Conservation (phyloP, 2,113 vertebrate species). For the Tiliqua scincoides region DNA sequence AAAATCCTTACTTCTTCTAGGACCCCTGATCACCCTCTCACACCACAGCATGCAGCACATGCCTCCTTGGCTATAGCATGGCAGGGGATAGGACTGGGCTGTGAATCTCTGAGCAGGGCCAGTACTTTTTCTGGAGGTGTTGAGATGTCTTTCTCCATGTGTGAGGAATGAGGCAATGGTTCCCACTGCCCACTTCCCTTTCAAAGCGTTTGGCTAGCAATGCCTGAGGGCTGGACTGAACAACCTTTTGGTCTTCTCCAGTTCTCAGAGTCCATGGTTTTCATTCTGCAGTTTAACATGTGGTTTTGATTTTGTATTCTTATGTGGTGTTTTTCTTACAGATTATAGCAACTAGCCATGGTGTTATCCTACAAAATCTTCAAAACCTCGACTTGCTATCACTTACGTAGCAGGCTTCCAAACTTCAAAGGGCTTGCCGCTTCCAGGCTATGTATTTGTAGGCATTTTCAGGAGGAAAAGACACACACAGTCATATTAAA, state of each 20-base stretch:
- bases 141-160: too few relatives aligned
- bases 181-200: too few relatives aligned
- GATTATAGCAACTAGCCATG: background rate
- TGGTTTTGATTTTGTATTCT: background rate
- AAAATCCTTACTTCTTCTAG: too few relatives aligned
- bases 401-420: background rate
- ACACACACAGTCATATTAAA: background rate
- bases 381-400: background rate
- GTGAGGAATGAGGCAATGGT: too few relatives aligned
- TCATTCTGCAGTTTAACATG: background rate
- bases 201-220: background rate
- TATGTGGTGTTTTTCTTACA: background rate
- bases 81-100: too few relatives aligned
- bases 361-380: background rate
- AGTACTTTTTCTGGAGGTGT: too few relatives aligned
- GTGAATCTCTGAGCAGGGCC: too few relatives aligned
- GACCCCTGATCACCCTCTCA: too few relatives aligned
- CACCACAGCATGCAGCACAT: too few relatives aligned
- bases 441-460: background rate
- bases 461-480: background rate
- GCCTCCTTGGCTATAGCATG: too few relatives aligned
- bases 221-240: background rate
- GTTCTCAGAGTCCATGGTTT: background rate
- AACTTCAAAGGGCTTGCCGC: background rate
- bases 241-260: background rate